Conservation (phyloP, 2,113 vertebrate species). For the Campylorhamphus procurvoides region DNA sequence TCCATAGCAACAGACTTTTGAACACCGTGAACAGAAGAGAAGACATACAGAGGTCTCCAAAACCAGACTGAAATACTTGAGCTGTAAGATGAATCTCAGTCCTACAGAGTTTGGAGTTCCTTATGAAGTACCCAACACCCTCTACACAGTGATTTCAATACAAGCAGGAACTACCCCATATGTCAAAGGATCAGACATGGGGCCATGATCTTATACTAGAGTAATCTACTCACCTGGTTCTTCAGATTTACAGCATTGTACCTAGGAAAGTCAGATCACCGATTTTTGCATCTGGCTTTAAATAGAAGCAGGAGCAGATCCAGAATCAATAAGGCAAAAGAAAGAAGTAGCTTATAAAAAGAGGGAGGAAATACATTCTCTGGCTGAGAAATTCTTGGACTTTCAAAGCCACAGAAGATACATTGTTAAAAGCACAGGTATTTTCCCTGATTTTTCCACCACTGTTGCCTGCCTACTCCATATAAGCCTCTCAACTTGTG, state of each 20-base stretch:
- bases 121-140: conserved; percentile 5
- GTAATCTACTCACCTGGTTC: conserved; percentile 52
- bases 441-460: conserved; percentile 61
- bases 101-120: conserved; percentile 1
- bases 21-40: conserved; percentile 12
- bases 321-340: conserved; percentile 62
- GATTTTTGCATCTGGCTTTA: conserved; percentile 51
- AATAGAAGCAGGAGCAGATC: conserved; percentile 52
- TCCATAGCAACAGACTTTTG: conserved; percentile 24
- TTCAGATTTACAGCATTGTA: conserved; percentile 32
- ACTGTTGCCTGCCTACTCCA: not conserved
- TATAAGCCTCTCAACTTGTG: not conserved
- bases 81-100: conserved; percentile 15
- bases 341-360: conserved; percentile 64
- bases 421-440: conserved; percentile 58
- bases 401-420: conserved; percentile 63
- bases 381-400: conserved; percentile 48
- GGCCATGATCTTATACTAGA: not conserved
- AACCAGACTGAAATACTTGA: conserved; percentile 11
- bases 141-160: conserved; percentile 35
- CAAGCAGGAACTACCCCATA: conserved; percentile 12
- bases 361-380: conserved; percentile 56
- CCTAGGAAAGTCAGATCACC: conserved; percentile 46
- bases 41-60: conserved; percentile 52
- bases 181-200: conserved; percentile 6